Evolutionary conservation across 2,888 invertebrate species (phyloP).

Genomic region (Drosophila tanythrix): DNA sequence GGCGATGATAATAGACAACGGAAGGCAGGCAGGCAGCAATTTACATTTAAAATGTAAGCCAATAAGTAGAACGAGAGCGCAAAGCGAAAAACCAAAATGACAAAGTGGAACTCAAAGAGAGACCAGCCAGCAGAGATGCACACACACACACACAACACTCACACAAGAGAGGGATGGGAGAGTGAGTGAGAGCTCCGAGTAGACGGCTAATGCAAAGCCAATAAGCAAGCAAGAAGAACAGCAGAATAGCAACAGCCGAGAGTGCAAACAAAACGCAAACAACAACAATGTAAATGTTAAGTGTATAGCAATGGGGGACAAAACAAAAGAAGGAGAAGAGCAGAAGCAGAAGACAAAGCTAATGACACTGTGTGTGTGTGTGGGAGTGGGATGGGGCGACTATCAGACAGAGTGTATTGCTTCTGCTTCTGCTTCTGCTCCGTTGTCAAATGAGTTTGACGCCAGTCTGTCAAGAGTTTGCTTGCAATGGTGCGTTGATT

Average conservation of each 20-base stretch:
- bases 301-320: slow-evolving; percentile 36
- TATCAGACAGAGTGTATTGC: slow-evolving; percentile 27
- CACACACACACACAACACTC: background rate
- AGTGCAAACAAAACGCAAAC: slow-evolving; percentile 38
- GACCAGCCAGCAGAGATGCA: slow-evolving; percentile 10
- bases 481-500: slow-evolving; percentile 56
- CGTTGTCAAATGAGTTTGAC: slow-evolving; percentile 69
- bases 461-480: slow-evolving; percentile 49
- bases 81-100: slow-evolving; percentile 40
- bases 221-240: slow-evolving; percentile 26
- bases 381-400: slow-evolving; percentile 5
- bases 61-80: slow-evolving; percentile 51
- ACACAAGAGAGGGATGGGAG: slow-evolving; percentile 1
- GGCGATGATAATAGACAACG: slow-evolving; percentile 42
- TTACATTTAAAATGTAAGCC: slow-evolving; percentile 66
- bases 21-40: slow-evolving; percentile 36
- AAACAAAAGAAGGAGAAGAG: slow-evolving; percentile 25
- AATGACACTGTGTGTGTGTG: slow-evolving; percentile 9
- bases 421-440: slow-evolving; percentile 39
- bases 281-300: slow-evolving; percentile 42
- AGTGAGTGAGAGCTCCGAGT: slow-evolving; percentile 17
- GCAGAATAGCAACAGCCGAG: slow-evolving; percentile 28
- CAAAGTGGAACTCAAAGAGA: slow-evolving; percentile 44
- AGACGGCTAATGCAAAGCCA: slow-evolving; percentile 50
- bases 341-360: slow-evolving; percentile 11